Base-by-base conservation (phyloP, 1,140 invertebrate species). In the Bombus vancouverensis region DNA sequence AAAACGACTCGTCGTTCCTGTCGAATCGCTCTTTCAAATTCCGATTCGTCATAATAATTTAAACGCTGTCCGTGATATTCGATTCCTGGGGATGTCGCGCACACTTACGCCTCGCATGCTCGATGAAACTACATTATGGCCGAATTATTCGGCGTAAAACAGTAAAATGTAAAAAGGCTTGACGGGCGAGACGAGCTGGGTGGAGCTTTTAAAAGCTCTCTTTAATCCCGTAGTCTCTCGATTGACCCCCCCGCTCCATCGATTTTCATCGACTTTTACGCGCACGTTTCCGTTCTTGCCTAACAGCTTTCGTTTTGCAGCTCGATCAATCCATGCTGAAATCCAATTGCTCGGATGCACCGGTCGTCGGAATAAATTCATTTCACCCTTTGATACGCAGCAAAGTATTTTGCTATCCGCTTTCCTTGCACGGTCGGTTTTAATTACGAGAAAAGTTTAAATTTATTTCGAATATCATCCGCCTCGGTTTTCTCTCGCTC, bases 201-300 rank as follows among this genome's bases (percentile, higher is more conserved):
- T 53, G 65, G 32, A 83, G 85, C 85, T 83, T 86, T 87, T 85
- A 79, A 85, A 87, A 87, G 86, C 82, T 78, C 82, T 65, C 82
- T 85, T 84, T 87, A 85, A 85, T 84, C 75, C 71, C 44, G 59
- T 59, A 87, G 68, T 77, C 82, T 77, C 82, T 77, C 75, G 57
- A 74, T 47, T 68, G 86, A 87, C 76, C 83, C 32, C 32, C 15
- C 28, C 47, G 75, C 70, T 47, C 53, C 47, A 70, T 86, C 73
- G 80, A 86, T 86, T 86, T 83, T 76, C 71, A 86, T 78, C 81
- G 81, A 83, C 81, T 86, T 86, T 86, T 72, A 57, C 66, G 53
- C 71, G 65, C 66, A 25, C 42, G 66, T 76, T 77, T 53, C 72
- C 80, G 53, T 59, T 83, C 42, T 75, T 62, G 9, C 66, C 53